phyloP scores from a whole-genome alignment of 2,113 vertebrate species.

The Coregonus clupeaformis region DNA sequence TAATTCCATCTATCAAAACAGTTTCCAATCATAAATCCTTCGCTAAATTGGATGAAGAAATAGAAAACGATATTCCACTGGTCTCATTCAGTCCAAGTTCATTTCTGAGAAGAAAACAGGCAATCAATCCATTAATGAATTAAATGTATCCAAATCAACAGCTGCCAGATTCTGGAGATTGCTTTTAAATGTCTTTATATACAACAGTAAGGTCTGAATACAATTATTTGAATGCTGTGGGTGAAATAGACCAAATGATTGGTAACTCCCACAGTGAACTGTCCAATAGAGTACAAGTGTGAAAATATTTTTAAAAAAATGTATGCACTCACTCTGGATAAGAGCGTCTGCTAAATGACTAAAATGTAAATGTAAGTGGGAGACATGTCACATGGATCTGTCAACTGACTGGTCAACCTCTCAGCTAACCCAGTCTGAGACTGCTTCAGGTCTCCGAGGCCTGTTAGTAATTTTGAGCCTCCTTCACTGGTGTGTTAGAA shows the following conservation, averaged over 20 bases:
- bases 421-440: background rate
- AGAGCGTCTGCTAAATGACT: too few species aligned
- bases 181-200: slow-evolving; percentile 17
- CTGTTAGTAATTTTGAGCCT: background rate
- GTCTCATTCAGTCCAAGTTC: slow-evolving; percentile 2
- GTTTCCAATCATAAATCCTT: too few species aligned
- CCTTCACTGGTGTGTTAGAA: background rate
- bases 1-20: too few species aligned
- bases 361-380: too few species aligned
- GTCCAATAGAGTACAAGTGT: background rate
- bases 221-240: background rate
- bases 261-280: background rate
- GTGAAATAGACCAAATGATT: background rate
- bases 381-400: background rate
- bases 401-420: background rate
- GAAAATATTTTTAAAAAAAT: too few species aligned
- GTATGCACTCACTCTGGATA: too few species aligned
- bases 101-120: slow-evolving; percentile 1
- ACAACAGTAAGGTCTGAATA: too few species aligned
- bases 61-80: too few species aligned
- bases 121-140: slow-evolving; percentile 20
- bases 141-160: slow-evolving; percentile 28
- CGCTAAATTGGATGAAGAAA: too few species aligned
- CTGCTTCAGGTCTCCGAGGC: background rate
- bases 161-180: slow-evolving; percentile 15